Base-by-base conservation (phyloP, 2,797 vertebrate genomes). In the Lates japonicus region DNA sequence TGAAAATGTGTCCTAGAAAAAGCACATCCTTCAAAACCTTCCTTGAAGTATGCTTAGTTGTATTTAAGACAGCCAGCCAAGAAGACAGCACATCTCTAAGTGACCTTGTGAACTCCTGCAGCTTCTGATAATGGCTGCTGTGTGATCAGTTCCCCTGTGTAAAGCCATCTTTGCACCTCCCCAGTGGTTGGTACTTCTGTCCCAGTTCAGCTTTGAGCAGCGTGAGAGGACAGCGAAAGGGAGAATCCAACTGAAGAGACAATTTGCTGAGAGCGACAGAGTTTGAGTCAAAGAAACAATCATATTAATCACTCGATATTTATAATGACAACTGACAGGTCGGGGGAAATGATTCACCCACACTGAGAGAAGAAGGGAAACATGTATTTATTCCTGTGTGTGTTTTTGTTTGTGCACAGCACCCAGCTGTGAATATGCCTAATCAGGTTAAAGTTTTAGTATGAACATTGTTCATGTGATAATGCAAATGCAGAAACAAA, bases 31-130 rank as follows among this genome's bases (percentile, higher is more conserved):
- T 54, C 55, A 52, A 44, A 80, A 48, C 41, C 39, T 35, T 58
- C 41, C 37, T 17, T 44, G 65, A 70, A 58, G 60, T 44, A 35
- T 62, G 54, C 51, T 71, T 49, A 68, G 29, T 17, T 66, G 60
- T 71, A 72, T 76, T 80, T 59, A 62, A 85, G 79, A 55, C 17
- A 72, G 62, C 0, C 37, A 75, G 59, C 48, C 22, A 19, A 59
- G 61, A 58, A 70, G 63, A 70, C 60, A 67, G 68, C 76, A 70
- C 78, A 69, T 74, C 70, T 72, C 58, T 25, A n/a, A 35, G 61
- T 87, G 87, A 91, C 87, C 90, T 80, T 74, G 74, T 89, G 79
- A 75, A 74, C 79, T 74, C 64, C 68, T 74, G 58, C 73, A 71
- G 81, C 73, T 59, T 75, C 73, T 87, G 81, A 86, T 86, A 84